Evolutionary conservation across 2,888 invertebrate genomes (phyloP), one percentile per base, ranked within the genome.

Genomic region (Nomada ferruginata): DNA sequence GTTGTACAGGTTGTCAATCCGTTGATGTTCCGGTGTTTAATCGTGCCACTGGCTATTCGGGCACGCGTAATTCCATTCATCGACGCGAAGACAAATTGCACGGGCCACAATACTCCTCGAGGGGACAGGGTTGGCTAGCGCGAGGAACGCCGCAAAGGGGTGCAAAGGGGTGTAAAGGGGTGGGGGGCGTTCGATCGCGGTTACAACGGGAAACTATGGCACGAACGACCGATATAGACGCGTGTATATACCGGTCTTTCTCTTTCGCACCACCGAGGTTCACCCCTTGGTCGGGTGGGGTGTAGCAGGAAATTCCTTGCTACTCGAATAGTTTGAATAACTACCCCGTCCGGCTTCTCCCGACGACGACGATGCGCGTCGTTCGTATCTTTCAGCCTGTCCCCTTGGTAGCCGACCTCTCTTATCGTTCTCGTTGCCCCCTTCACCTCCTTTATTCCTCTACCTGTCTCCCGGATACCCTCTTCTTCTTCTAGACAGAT

Each of bases 241-340:
- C 53, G 55, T 18, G 50, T 59, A 52, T 65, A 57, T 52, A 29
- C 15, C 59, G 42, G 60, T 23, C 44, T n/a, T n/a, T 63, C 13
- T 23, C 23, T 52, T 47, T 68, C 29, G 59, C 61, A 20, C 75
- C 47, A 7, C 20, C 70, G 61, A 15, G 47, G 52, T 47, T 47
- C 23, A 20, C 60, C 70, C 57, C 81, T 72, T 66, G 63, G 74
- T 75, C 76, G 63, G 77, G 73, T 23, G 23, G 23, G 57, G 57
- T 10, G 57, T 9, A 23, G 79, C 83, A 82, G 82, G 86, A 81
- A 89, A 89, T 89, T 89, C 89, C 89, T 87, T 75, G 80, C 88
- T 83, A 76, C 89, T 88, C 76, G 89, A 89, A 89, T 89, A 89
- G 89, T 89, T 89, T 86, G 87, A 89, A 89, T 89, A 89, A 85